Evolutionary conservation across 1,140 invertebrate species (phyloP).

Genomic region (Lysiphlebus fabarum): DNA sequence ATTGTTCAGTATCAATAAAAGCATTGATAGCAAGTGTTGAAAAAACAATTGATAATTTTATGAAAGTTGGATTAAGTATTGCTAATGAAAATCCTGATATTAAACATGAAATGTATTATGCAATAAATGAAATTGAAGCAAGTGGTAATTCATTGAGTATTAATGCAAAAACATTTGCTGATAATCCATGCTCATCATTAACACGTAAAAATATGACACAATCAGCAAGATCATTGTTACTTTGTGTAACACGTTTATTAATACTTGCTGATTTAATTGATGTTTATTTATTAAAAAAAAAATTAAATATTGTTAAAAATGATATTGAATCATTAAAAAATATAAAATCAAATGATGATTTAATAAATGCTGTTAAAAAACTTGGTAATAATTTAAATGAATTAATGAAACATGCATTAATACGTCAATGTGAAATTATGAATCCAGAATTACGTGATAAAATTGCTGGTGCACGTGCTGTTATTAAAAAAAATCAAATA

Average conservation of each 20-base stretch:
- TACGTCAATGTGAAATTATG: slow-evolving; percentile 90
- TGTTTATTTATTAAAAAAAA: slow-evolving; percentile 88
- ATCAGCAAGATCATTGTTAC: slow-evolving; percentile 86
- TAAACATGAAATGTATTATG: slow-evolving; percentile 89
- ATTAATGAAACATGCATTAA: slow-evolving; percentile 88
- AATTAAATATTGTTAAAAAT: slow-evolving; percentile 85
- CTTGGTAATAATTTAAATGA: slow-evolving; percentile 66
- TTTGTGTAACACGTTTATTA: slow-evolving; percentile 88
- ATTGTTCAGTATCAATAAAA: slow-evolving; percentile 93
- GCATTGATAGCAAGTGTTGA: slow-evolving; percentile 95
- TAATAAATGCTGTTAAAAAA: slow-evolving; percentile 84
- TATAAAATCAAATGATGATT: slow-evolving; percentile 88
- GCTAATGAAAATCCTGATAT: slow-evolving; percentile 97
- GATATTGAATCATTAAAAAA: slow-evolving; percentile 88
- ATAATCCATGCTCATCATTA: slow-evolving; percentile 91
- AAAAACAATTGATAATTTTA: slow-evolving; percentile 95
- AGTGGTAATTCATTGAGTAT: slow-evolving; percentile 89
- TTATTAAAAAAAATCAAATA: slow-evolving; percentile 96
- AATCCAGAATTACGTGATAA: slow-evolving; percentile 92
- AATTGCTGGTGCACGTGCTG: slow-evolving; percentile 93
- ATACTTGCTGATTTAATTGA: slow-evolving; percentile 98
- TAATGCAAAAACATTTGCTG: slow-evolving; percentile 91
- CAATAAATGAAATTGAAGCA: slow-evolving; percentile 90
- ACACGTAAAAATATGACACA: slow-evolving; percentile 94
- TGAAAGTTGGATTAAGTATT: slow-evolving; percentile 91